Base-by-base conservation (phyloP, 2,888 invertebrate genomes). In the Drosophila rubida region DNA sequence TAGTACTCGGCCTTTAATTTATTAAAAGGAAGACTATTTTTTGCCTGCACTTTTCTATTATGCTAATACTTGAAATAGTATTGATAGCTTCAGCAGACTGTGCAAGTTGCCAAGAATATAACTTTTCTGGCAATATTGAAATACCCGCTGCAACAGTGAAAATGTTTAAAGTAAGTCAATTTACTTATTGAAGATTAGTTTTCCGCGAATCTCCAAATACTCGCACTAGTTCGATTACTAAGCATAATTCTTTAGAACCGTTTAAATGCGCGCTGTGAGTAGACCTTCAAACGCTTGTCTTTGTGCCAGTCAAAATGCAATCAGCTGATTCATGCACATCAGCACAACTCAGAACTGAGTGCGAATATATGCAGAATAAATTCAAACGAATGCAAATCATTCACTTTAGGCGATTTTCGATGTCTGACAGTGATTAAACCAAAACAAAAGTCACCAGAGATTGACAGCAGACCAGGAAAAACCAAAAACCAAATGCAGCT, bases 391-490 rank as follows among this genome's bases (percentile, higher is more conserved):
- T 78, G 75, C 61, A 76, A 71, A 72, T 70, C 75, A 68, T 76
- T 68, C 67, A 64, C 49, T 70, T 70, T 60, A 23, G 30, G 6
- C 30, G 32, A 32, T 32, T 32, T 42, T 23, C 39, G 66, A 46
- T 64, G 59, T 45, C 64, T 66, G 80, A 81, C 72, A 75, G 51
- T 67, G 64, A 65, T 66, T 54, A 73, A 61, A 35, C 65, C 63
- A 74, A 82, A 78, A 80, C 74, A 76, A 65, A 66, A 9, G 45
- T 49, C 25, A 49, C 45, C 54, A 57, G 16, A 66, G 75, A 81
- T 77, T 80, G 81, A 81, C 83, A 80, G 7, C 35, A 35, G 35
- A 35, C 2, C 6, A 35, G 66, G n/a, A 44, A 44, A 25, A 30
- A 30, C 11, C n/a, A n/a, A 22, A 48, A 39, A 16, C 50, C 19